phyloP scores from a whole-genome alignment of 2,888 invertebrate genomes.

The Trichogramma evanescens region DNA sequence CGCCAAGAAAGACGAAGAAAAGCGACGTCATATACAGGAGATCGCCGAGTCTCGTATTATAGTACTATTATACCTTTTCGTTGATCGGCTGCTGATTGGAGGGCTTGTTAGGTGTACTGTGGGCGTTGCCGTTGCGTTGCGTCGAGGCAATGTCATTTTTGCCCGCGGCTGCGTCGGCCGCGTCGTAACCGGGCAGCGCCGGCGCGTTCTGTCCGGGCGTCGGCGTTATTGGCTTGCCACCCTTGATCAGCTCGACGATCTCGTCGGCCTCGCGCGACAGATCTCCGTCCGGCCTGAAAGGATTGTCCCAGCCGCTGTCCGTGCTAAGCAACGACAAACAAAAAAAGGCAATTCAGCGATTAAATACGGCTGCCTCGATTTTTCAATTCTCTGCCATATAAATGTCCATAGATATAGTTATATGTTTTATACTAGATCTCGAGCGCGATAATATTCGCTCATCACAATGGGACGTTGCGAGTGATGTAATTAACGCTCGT shows the following conservation, averaged over 20 bases:
- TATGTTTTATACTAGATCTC: neutral
- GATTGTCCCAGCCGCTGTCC: conserved; percentile 96
- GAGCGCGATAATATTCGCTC: too few species aligned
- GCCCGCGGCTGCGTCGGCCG: too few species aligned
- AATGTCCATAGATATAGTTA: conserved; percentile 3
- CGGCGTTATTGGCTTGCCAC: conserved; percentile 78
- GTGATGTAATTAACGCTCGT: too few species aligned
- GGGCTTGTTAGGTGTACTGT: conserved; percentile 39
- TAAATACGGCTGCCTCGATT: neutral
- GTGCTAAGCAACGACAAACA: conserved; percentile 58
- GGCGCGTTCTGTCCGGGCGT: conserved; percentile 49
- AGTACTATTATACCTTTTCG: conserved; percentile 35
- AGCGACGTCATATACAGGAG: conserved; percentile 12
- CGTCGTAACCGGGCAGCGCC: conserved; percentile 51
- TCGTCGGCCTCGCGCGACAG: conserved; percentile 91
- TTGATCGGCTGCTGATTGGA: conserved; percentile 38
- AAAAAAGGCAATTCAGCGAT: neutral
- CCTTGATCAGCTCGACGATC: conserved; percentile 90
- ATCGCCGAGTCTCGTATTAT: neutral
- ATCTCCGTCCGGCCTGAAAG: conserved; percentile 94
- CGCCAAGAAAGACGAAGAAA: neutral
- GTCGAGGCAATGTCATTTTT: conserved; percentile 28
- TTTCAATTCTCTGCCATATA: neutral
- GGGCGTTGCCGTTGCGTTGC: conserved; percentile 43
- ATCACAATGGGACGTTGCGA: too few species aligned